Conservation (phyloP, 2,797 vertebrate genomes). For the Lycodopsis pacificus region DNA sequence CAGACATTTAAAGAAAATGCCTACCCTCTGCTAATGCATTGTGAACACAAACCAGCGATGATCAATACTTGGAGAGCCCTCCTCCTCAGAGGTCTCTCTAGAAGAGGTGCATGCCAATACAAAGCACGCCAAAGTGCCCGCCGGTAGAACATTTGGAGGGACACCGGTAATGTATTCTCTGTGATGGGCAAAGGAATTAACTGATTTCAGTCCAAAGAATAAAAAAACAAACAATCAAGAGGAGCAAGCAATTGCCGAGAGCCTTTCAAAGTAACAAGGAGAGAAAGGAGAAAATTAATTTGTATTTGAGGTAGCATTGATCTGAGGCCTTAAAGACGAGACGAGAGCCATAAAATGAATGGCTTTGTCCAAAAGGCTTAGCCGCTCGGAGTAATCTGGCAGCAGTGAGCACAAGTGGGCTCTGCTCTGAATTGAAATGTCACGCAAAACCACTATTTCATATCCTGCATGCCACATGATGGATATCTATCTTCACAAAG, state of each 20-base stretch:
- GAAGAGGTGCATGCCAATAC: conserved; percentile 54
- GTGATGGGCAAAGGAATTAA: conserved; percentile 60
- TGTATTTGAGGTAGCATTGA: conserved; percentile 80
- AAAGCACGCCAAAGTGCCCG: conserved; percentile 43
- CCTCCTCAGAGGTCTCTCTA: conserved; percentile 48
- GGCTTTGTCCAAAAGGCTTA: conserved; percentile 67
- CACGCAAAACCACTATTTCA: conserved; percentile 39
- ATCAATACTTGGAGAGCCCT: conserved; percentile 59
- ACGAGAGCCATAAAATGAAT: conserved; percentile 67
- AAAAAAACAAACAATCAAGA: conserved; percentile 53
- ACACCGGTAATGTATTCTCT: conserved; percentile 59
- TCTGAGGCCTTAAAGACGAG: conserved; percentile 69
- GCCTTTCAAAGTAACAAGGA: conserved; percentile 74
- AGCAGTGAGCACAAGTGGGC: conserved; percentile 48
- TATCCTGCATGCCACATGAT: conserved; percentile 31
- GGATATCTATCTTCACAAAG: conserved; percentile 33
- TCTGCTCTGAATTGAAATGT: conserved; percentile 51
- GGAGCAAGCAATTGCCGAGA: conserved; percentile 65
- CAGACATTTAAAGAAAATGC: conserved; percentile 59
- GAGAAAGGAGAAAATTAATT: conserved; percentile 79
- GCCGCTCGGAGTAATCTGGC: conserved; percentile 48
- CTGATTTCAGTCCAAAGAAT: conserved; percentile 68
- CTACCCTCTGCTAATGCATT: conserved; percentile 58
- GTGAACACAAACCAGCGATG: conserved; percentile 59
- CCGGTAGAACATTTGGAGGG: conserved; percentile 55